Evolutionary conservation across 2,113 vertebrate species (phyloP), one percentile per base, ranked within the genome.

Genomic region (Perca fluviatilis): DNA sequence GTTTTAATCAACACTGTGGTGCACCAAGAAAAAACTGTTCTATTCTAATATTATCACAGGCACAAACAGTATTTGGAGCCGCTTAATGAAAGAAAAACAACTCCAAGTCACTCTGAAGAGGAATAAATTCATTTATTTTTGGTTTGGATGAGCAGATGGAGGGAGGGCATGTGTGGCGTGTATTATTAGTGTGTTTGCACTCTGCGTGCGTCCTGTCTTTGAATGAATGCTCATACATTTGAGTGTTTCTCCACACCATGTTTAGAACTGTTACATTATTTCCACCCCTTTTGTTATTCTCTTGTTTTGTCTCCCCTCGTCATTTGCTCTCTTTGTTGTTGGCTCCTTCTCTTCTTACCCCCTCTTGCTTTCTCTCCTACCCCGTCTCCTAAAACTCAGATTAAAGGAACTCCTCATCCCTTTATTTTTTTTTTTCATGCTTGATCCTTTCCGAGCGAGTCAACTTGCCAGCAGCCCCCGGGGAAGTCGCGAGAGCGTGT

Each of bases 401-500:
- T 84, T 88, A 85, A 89, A 92, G 83, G 66, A 81, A 82, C 81
- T 76, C 87, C 56, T 77, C 70, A 14, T 71, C 74, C 85, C 67
- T 74, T 64, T 87, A 79, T 83, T 74, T 64, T 87, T 82, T 40
- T 43, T 11, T 43, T 11, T 43, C 69, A 25, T 73, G 71, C 67
- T 82, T 82, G 74, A 89, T 91, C 73, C 76, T 81, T 58, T 78
- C 11, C 15, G 33, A 86, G 64, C 60, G 19, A 86, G 71, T 80
- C 57, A 58, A 83, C 74, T 83, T 88, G 79, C 87, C 89, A 73
- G 74, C 40, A 53, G 88, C 82, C 82, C 82, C 27, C 3, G 16
- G 74, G 67, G 70, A 85, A 74, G 75, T 74, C 15, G 16, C 73
- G 54, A 82, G 72, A 66, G 49, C 8, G 10, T 82, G 79, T 74